Evolutionary conservation across 2,113 vertebrate genomes (phyloP), one percentile per base, ranked within the genome.

Genomic region (Leuciscus idus): DNA sequence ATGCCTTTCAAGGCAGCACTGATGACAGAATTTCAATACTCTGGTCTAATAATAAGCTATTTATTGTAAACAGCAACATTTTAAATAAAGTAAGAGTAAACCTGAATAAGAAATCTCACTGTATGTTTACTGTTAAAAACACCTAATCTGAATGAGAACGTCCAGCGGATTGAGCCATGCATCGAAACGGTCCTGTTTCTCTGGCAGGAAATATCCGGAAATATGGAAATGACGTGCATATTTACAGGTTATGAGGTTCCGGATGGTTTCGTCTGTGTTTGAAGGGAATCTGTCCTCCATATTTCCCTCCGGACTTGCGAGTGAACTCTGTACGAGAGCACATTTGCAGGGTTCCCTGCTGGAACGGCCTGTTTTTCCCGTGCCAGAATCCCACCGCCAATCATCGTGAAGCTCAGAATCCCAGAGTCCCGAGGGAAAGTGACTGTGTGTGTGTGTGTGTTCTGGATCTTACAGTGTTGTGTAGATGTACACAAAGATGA

Each of bases 401-500:
- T 21, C 74, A 88, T 85, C 17, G 61, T 81, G 33, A 64, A 6
- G 68, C 79, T 13, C 23, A 59, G 50, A 50, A 13, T 2, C 73
- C 21, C 23, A 78, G 36, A 19, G 5, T 57, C 55, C 21, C 55
- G 0, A 23, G 19, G 55, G 55, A 57, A 57, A 57, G 55, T 8
- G 50, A 52, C 50, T 50, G 12, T 1, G 12, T 19, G 13, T 19
- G 52, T 21, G 2, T 21, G 19, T 23, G 19, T 23, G n/a, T 61
- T 84, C 6, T 74, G 36, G 84, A 43, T 55, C n/a, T 91, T 93
- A 99, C 91, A 99, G 90, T 0, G 98, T 99, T 83, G 98, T 99
- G 93, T 99, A 99, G 88, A 99, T 98, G 92, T 99, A 99, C 81
- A 99, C 98, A 88, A 99, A 99, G 90, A 99, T 99, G 87, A 99